Evolutionary conservation across 2,113 vertebrate species (phyloP).

Genomic region (Dasypus novemcinctus): DNA sequence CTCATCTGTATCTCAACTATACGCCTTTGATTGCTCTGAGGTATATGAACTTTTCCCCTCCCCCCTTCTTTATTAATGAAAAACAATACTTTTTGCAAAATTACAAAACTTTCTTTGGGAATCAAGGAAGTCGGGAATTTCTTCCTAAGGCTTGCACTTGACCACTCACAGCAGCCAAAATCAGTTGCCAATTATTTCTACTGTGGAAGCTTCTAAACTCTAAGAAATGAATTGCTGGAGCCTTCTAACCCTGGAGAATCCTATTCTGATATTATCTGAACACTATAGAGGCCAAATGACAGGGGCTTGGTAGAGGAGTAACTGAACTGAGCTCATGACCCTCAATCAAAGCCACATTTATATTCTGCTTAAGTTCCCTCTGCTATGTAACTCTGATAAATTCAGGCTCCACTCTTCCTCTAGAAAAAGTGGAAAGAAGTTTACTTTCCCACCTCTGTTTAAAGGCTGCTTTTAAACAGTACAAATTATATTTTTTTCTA

Average conservation of each 20-base stretch:
- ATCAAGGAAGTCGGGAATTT: not conserved
- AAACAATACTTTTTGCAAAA: not conserved
- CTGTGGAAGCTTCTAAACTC: not conserved
- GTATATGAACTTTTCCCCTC: too few species aligned
- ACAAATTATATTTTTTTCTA: not conserved
- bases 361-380: not conserved
- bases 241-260: not conserved
- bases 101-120: not conserved
- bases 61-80: not conserved
- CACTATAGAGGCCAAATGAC: not conserved
- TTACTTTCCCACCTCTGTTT: too few species aligned
- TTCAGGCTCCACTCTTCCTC: not conserved
- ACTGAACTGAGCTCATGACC: not conserved
- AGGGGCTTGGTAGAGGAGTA: not conserved
- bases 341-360: not conserved
- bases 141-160: not conserved
- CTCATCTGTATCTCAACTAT: not conserved
- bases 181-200: not conserved
- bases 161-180: not conserved
- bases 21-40: not conserved
- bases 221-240: not conserved
- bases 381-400: not conserved
- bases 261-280: not conserved
- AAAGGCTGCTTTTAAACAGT: not conserved
- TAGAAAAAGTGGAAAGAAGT: not conserved